Percentiles rank a stretch among this genome's conserved stretches.
These are phyloP conservation scores for Ischnus inquisitorius DNA, from an alignment of 2,888 invertebrate genomes.

Conservation along the genomic window DNA sequence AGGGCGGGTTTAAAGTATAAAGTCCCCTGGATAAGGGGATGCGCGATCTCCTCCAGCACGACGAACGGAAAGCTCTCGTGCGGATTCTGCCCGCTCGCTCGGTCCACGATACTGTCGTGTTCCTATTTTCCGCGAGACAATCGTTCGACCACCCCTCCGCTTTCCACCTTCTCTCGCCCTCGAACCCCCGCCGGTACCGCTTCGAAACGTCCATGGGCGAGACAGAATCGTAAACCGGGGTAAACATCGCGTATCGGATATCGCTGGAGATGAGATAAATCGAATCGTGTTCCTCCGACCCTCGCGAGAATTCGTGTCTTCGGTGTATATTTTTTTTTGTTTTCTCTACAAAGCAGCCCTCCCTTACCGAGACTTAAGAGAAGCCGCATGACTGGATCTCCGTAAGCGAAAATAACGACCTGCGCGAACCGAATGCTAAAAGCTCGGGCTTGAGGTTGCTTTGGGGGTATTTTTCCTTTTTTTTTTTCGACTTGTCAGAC, in stretches of 20 bases:
- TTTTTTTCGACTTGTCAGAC: constrained; percentile 18
- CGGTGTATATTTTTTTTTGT: constrained; percentile 19
- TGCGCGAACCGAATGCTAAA: constrained; percentile 62
- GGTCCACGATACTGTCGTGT: constrained; percentile 74
- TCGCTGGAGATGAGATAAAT: constrained; percentile 60
- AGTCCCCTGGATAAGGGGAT: constrained; percentile 77
- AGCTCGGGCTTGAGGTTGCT: constrained; percentile 53
- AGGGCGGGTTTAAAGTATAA: constrained; percentile 85
- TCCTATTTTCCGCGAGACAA: constrained; percentile 82
- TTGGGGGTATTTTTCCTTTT: neutral
- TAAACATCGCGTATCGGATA: constrained; percentile 75
- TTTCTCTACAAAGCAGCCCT: neutral
- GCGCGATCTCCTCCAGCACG: constrained; percentile 21
- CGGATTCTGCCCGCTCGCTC: constrained; percentile 38
- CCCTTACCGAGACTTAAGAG: constrained; percentile 29
- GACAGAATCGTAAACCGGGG: constrained; percentile 78
- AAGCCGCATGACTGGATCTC: constrained; percentile 67
- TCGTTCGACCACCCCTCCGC: constrained; percentile 42
- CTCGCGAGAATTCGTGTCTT: constrained; percentile 43
- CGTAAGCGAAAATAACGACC: constrained; percentile 65
- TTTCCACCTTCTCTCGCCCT: constrained; percentile 51
- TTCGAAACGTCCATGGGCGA: constrained; percentile 63
- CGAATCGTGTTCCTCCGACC: constrained; percentile 61
- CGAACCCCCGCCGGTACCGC: constrained; percentile 23
- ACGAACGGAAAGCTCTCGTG: constrained; percentile 13